Base-by-base conservation (phyloP, 2,113 vertebrate species). In the Dendropsophus ebraccatus region DNA sequence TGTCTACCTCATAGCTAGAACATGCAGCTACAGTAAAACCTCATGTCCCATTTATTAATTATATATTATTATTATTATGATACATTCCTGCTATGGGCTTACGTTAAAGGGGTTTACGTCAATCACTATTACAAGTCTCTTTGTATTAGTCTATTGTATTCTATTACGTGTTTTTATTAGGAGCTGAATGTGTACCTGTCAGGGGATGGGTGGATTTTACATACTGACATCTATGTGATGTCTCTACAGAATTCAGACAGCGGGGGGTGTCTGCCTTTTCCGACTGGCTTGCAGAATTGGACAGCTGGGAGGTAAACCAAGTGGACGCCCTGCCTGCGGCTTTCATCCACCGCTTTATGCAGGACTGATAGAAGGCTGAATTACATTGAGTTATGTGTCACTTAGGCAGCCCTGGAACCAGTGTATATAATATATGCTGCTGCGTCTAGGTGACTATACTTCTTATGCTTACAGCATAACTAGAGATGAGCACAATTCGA, bases 11-110 rank as follows among this genome's bases (percentile, higher is more conserved):
- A 32, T 72, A 67, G 49, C 35, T 62, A 37, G 58, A 78, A n/a
- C 56, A 67, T 52, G 35, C 49, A 60, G 25, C 74, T 70, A 49
- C 76, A 58, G 67, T 47, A 73, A 81, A 79, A 28, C 35, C 70
- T 49, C 35, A 7, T 30, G 12, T 62, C 54, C 35, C 82, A 81
- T 73, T 81, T 67, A 37, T 73, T 21, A 35, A 69, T 35, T 35
- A 69, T 35, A 69, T 67, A 32, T 16, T 32, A 32, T 17, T 32
- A 41, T 41, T 67, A 32, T 16, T 32, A 32, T 17, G 16, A 41
- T 41, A 35, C 32, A 35, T 69, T 69, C 32, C 6, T 30, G 25
- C 11, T 30, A 14, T 5, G 17, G 17, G 30, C 16, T 37, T 69
- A 69, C 35, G 4, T 12, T 62, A 30, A 65, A 1, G 30, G 1